Evolutionary conservation across 1,140 invertebrate species (phyloP), one percentile per base, ranked within the genome.

Genomic region (Megalonaias nervosa): DNA sequence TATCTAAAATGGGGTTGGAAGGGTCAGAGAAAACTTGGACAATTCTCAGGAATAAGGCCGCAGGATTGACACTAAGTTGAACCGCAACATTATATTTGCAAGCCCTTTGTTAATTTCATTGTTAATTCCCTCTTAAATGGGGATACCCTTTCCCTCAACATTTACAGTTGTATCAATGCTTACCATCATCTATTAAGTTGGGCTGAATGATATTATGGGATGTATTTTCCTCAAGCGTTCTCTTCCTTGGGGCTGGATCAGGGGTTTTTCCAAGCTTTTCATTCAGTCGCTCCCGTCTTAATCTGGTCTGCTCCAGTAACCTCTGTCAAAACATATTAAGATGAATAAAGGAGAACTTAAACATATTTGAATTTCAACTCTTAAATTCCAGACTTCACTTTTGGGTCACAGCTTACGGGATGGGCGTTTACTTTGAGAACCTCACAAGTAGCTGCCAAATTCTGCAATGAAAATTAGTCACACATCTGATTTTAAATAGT

Each of bases 231-330:
- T 82, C 78, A 4, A 84, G 74, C 15, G 81, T 73, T 58, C 87
- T 77, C 67, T 88, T 88, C 23, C 86, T 82, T 15, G 86, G 84
- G 2, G 83, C 81, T 13, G 84, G 81, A 65, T 87, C 85, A 38
- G 89, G 87, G 23, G 87, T 86, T 21, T 85, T 84, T 19, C 84
- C 86, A 58, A 89, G 73, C 74, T 89, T 89, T 61, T 89, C 84
- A 61, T 88, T 86, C 38, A 91, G 71, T 67, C 83, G 78, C 59
- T 90, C 90, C 73, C 87, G 69, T 38, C 90, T 81, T 57, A 88
- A 83, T 26, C 88, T 64, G 9, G 90, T 89, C 58, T 87, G 75
- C 69, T 89, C 89, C 48, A 91, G 80, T 69, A 91, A 67, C 81
- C 83, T 83, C 90, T 91, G 67, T n/a, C 83, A 82, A 67, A 23